phyloP scores from a whole-genome alignment of 1,140 invertebrate genomes.

The Dendrolimus kikuchii region DNA sequence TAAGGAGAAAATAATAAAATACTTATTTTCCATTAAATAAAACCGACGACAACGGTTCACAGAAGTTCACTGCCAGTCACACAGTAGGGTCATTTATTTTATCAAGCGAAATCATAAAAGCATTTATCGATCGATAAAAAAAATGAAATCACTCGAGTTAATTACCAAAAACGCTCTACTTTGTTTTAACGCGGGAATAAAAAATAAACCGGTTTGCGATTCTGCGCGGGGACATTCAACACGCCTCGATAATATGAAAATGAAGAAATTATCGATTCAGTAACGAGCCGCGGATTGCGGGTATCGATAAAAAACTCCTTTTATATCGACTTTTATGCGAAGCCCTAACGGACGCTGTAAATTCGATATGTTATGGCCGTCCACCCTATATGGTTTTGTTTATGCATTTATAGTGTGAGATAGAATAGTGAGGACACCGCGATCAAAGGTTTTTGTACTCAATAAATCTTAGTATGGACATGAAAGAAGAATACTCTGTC shows the following conservation, averaged over 20 bases:
- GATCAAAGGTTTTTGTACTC: no score
- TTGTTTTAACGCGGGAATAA: neutral
- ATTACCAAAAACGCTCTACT: slow-evolving; percentile 21
- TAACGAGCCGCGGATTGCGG: slow-evolving; percentile 34
- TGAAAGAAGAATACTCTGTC: no score
- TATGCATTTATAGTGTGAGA: slow-evolving; percentile 27
- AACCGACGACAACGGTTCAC: no score
- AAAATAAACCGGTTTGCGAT: slow-evolving; percentile 9
- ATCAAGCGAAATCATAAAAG: no score
- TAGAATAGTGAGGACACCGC: neutral
- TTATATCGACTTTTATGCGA: slow-evolving; percentile 49
- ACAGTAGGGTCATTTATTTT: no score
- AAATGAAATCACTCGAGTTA: slow-evolving; percentile 16
- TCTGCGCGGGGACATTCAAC: neutral
- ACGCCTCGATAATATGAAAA: slow-evolving; percentile 27
- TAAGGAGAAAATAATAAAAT: no score
- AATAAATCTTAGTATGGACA: no score
- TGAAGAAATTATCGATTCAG: slow-evolving; percentile 47
- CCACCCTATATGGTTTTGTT: slow-evolving; percentile 40
- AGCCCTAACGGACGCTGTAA: slow-evolving; percentile 39
- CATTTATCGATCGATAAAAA: neutral
- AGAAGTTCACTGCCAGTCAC: no score
- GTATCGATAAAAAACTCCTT: slow-evolving; percentile 44
- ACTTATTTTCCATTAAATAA: no score
- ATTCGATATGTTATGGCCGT: slow-evolving; percentile 39